Base-by-base conservation (phyloP, 2,888 invertebrate genomes). In the Geophilus truncorum region DNA sequence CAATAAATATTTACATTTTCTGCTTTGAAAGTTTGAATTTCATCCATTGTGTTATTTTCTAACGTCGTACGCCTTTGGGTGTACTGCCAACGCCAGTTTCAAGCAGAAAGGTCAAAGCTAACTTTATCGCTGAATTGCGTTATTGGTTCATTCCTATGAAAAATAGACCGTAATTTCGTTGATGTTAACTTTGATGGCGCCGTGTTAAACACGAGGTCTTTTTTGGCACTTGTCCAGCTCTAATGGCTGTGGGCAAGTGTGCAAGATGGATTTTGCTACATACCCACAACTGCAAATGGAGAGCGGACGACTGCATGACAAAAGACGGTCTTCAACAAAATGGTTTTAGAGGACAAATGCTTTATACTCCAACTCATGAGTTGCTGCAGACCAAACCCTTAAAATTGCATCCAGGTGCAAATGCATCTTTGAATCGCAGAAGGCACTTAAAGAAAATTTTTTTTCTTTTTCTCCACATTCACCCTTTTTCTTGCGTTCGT, bases 341-440 rank as follows among this genome's bases (percentile, higher is more conserved):
- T 70, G 70, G 70, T 70, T 70, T 70, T 70, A 70, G 70, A 70
- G 70, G 70, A 70, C 70, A 70, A 70, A 70, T 70, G 70, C 70
- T 70, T 25, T 70, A 70, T 25, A 10, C 70, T 23, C 70, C 25
- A 9, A 12, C 45, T 45, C 18, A 32, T 18, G 51, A 51, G 51
- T 51, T 51, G 51, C 70, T 25, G 12, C 70, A 70, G 25, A 28
- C 25, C 28, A 28, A 70, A 70, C 9, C 25, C 70, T 70, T 70
- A 70, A 70, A 70, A 70, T 70, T 70, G 28, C 70, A 70, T 70
- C 70, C 70, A 70, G 70, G 70, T 70, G 70, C 70, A 70, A 70
- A 70, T 70, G 70, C 70, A 25, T 70, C 70, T 70, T 70, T 25
- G 70, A 70, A 70, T 70, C 25, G 70, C 70, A 70, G 57, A 62